Conservation (phyloP, 2,888 invertebrate genomes). For the Acronicta alni region DNA sequence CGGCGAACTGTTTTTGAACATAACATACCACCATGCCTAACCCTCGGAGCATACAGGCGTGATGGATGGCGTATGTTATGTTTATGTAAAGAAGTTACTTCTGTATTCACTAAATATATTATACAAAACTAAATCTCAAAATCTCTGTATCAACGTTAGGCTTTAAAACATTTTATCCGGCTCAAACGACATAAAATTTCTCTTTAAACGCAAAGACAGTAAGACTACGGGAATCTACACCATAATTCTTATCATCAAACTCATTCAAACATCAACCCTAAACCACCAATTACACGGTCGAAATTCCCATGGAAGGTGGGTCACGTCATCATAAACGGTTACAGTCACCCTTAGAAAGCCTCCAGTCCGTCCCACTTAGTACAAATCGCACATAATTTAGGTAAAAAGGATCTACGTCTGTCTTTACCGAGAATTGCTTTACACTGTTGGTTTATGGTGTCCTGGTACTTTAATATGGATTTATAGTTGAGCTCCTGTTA, state of each 20-base stretch:
- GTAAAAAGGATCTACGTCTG: conserved; percentile 50
- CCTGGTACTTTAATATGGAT: conserved; percentile 24
- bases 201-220: conserved; percentile 49
- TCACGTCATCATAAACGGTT: conserved; percentile 46
- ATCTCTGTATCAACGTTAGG: conserved; percentile 1
- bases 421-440: conserved; percentile 22
- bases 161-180: conserved; percentile 40
- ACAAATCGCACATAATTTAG: conserved; percentile 57
- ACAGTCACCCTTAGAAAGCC: conserved; percentile 36
- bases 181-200: conserved; percentile 50
- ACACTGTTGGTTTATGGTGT: conserved; percentile 38
- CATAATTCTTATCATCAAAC: conserved; percentile 6
- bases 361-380: conserved; percentile 49
- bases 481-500: conserved; percentile 10
- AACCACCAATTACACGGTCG: rapidly evolving
- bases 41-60: too few relatives aligned
- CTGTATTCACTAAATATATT: too few relatives aligned
- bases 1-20: too few relatives aligned
- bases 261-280: conserved; percentile 13
- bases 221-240: conserved; percentile 35
- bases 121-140: not conserved
- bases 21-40: too few relatives aligned
- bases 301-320: not conserved
- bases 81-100: too few relatives aligned
- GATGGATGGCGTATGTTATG: too few relatives aligned